These are phyloP conservation scores for Spodoptera litura DNA, from an alignment of 1,140 invertebrate species.

Conservation along the genomic window DNA sequence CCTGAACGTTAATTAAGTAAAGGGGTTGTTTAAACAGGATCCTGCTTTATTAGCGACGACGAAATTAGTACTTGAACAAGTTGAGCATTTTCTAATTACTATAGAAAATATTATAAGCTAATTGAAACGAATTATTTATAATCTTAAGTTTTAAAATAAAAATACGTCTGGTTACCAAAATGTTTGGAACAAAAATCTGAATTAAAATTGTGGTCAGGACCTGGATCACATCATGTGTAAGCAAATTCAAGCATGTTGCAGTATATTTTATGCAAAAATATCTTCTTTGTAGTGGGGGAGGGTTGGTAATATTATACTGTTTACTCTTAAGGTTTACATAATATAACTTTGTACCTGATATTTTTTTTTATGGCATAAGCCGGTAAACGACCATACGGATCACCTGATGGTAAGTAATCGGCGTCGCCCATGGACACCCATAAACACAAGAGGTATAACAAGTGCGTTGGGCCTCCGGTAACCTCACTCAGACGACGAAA, in stretches of 20 bases:
- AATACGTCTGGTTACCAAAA: not conserved
- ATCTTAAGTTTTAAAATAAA: not conserved
- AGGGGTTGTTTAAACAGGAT: conserved; percentile 23
- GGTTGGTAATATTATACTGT: no score
- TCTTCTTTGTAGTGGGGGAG: not conserved
- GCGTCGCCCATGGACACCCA: no score
- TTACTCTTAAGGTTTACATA: no score
- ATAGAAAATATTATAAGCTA: not conserved
- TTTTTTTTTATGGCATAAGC: no score
- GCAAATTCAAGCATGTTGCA: not conserved
- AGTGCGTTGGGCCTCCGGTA: no score
- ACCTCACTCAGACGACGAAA: no score
- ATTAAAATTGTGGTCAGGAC: conserved; percentile 1
- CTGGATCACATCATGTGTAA: conserved; percentile 6
- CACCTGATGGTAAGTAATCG: no score
- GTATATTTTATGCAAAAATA: conserved; percentile 4
- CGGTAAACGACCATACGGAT: no score
- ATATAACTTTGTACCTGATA: no score
- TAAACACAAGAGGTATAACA: no score
- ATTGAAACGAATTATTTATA: not conserved
- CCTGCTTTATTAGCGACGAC: conserved; percentile 16
- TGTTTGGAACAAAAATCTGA: not conserved
- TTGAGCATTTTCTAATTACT: not conserved
- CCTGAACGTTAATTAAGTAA: conserved; percentile 21
- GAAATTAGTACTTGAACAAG: conserved; percentile 30